Percentiles rank a stretch among this genome's conserved stretches.
These are phyloP conservation scores for Muntiacus reevesi DNA, from an alignment of 2,113 vertebrate genomes.

Conservation along the genomic window DNA sequence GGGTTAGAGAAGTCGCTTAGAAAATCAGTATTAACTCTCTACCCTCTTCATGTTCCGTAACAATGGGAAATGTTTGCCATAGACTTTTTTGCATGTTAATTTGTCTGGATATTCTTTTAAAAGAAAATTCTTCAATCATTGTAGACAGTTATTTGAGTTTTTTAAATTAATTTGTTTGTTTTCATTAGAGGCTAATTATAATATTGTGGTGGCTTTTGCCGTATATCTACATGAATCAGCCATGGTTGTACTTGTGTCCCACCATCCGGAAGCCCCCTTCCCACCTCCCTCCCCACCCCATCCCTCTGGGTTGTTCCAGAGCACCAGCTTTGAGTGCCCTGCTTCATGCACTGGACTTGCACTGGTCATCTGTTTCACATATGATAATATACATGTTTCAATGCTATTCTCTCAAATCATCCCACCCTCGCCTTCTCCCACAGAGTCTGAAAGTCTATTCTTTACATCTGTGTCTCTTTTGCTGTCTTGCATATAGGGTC, in stretches of 20 bases:
- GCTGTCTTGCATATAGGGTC: background rate
- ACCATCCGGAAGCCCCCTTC: rapidly evolving
- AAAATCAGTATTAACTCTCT: background rate
- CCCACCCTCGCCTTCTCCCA: background rate
- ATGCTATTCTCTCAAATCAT: background rate
- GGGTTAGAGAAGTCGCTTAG: background rate
- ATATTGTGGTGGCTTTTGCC: background rate
- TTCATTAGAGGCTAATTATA: background rate
- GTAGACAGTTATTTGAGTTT: background rate
- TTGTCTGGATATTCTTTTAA: background rate
- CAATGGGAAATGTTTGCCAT: background rate
- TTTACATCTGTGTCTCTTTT: background rate
- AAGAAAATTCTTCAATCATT: background rate
- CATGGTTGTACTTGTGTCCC: background rate
- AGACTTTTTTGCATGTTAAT: background rate
- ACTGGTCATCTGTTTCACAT: background rate
- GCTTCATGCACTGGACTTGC: background rate
- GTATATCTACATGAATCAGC: background rate
- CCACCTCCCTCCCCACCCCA: rapidly evolving
- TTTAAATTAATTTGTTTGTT: background rate
- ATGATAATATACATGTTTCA: background rate
- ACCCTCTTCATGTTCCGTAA: background rate
- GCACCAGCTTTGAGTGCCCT: background rate
- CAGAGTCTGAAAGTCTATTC: background rate
- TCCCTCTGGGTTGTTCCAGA: background rate